phyloP scores from a whole-genome alignment of 2,113 vertebrate species.

The Saimiri boliviensis region DNA sequence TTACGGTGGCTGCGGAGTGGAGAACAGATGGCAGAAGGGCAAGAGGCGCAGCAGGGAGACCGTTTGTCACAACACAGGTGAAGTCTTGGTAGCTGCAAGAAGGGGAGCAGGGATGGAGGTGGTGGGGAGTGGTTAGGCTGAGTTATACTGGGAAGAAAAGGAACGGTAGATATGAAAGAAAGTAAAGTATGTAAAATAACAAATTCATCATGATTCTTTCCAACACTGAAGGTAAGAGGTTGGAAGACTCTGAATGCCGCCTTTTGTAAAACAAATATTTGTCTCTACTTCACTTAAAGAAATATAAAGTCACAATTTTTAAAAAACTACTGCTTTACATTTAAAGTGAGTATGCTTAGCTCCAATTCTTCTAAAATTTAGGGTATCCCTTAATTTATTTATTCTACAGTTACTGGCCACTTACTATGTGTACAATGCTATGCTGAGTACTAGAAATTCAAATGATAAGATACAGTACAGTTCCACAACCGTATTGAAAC shows the following conservation, averaged over 20 bases:
- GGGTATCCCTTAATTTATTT: background rate
- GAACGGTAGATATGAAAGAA: background rate
- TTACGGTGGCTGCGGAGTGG: background rate
- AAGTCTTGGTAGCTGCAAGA: background rate
- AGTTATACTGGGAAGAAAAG: background rate
- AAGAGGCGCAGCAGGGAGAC: background rate
- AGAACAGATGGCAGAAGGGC: background rate
- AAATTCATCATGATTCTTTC: background rate
- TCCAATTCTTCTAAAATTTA: slow-evolving; percentile 1
- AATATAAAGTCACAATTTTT: background rate
- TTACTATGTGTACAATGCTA: background rate
- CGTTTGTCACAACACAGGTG: background rate
- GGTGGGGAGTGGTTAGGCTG: background rate
- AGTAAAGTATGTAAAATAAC: background rate
- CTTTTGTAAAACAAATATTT: background rate
- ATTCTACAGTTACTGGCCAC: background rate
- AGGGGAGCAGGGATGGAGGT: background rate
- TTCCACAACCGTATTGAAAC: background rate
- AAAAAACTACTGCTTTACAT: background rate
- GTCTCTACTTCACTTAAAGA: background rate
- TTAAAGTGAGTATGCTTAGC: background rate
- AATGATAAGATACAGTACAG: background rate
- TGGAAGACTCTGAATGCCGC: background rate
- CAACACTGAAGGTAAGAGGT: background rate
- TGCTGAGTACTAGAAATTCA: background rate